Evolutionary conservation across 2,888 invertebrate genomes (phyloP).

Genomic region (Catocala sponsa): DNA sequence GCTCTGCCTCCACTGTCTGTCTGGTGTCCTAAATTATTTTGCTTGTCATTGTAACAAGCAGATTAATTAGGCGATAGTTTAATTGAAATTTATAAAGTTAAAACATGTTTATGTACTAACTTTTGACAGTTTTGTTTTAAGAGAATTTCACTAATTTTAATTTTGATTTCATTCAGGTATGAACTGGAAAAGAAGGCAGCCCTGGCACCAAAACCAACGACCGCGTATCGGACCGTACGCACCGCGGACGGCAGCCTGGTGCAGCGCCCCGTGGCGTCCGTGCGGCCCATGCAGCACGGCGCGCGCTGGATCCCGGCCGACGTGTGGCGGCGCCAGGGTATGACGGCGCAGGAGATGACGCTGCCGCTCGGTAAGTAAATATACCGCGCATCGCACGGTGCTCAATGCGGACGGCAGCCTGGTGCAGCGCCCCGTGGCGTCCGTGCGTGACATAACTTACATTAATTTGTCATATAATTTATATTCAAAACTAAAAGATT

Average conservation of each 20-base stretch:
- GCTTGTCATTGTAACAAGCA: too few species aligned
- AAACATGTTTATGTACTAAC: too few species aligned
- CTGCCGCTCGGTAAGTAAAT: constrained; percentile 91
- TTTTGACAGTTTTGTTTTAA: background rate
- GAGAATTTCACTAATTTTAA: background rate
- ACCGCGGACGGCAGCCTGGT: constrained; percentile 90
- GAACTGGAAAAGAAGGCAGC: constrained; percentile 97
- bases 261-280: constrained; percentile 91
- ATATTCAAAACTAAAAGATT: too few species aligned
- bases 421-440: constrained; percentile 90
- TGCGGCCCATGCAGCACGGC: constrained; percentile 94
- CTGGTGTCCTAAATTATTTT: too few species aligned
- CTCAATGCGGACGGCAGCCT: constrained; percentile 90
- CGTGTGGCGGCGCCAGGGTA: constrained; percentile 97
- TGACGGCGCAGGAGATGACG: constrained; percentile 98
- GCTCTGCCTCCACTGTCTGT: too few species aligned
- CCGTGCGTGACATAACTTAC: constrained; percentile 82
- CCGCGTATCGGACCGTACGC: constrained; percentile 88
- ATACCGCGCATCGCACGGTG: constrained; percentile 88
- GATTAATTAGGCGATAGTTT: too few species aligned
- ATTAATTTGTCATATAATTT: too few species aligned
- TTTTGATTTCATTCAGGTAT: constrained; percentile 87
- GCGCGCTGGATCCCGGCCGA: constrained; percentile 95
- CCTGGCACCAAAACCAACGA: constrained; percentile 88
- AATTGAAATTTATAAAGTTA: too few species aligned